Conservation (phyloP, 2,113 vertebrate genomes). For the Rana temporaria region DNA sequence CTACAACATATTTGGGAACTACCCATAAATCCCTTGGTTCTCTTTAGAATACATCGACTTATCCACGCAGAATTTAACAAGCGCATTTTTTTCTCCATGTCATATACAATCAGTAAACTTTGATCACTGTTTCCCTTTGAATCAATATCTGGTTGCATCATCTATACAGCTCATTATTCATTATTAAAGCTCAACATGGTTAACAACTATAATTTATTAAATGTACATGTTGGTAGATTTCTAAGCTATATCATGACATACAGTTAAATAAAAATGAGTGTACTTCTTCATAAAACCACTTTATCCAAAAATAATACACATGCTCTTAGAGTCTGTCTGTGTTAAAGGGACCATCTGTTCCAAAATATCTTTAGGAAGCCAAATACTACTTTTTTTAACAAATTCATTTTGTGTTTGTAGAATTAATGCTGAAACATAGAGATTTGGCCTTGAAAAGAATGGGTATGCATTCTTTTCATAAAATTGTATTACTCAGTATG, state of each 20-base stretch:
- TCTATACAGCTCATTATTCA: too few species aligned
- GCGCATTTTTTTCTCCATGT: too few species aligned
- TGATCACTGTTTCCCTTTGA: too few species aligned
- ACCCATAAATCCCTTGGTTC: too few species aligned
- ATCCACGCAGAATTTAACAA: too few species aligned
- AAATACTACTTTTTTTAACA: conserved; percentile 40
- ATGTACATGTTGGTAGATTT: not conserved
- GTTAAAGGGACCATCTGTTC: conserved; percentile 53
- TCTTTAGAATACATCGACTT: too few species aligned
- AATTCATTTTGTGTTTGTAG: conserved; percentile 23
- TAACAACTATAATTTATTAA: not conserved
- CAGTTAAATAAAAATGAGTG: conserved; percentile 2
- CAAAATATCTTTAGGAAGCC: conserved; percentile 39
- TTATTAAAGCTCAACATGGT: too few species aligned
- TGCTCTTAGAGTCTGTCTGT: conserved; percentile 20
- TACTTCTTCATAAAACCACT: conserved; percentile 1
- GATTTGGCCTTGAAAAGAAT: not conserved
- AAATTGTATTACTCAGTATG: not conserved
- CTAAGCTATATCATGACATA: not conserved
- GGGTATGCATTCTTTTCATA: not conserved
- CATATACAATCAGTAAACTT: too few species aligned
- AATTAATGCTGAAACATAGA: conserved; percentile 11
- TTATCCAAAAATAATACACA: conserved; percentile 41
- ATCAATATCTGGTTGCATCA: too few species aligned
- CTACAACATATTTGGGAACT: too few species aligned